Base-by-base conservation (phyloP, 2,888 invertebrate species). In the Elmis aenea region DNA sequence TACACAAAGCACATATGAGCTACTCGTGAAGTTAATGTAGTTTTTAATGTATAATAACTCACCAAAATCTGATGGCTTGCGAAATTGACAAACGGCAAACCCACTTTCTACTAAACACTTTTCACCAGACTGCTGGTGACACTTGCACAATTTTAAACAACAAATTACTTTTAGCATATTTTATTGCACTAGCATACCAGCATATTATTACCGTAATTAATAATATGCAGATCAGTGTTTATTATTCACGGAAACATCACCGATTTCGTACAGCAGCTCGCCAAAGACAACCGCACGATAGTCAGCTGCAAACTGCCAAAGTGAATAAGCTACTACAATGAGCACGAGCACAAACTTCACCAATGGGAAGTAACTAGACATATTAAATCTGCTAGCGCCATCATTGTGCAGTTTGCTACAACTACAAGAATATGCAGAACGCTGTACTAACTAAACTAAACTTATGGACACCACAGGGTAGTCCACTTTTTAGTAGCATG, bases 91-190 rank as follows among this genome's bases (percentile, higher is more conserved):
- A 59, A 56, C 52, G 54, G 56, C 59, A 59, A 65, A 63, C 58
- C 63, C 63, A 65, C 65, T 65, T 66, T 65, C 64, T 66, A 64
- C 50, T 53, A 55, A 55, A 56, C 64, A 65, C 62, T 64, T 62
- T 64, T 61, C 63, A 52, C 50, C 51, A 61, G 56, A 44, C 48
- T 50, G 55, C 55, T 56, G 57, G 55, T 45, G 43, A 57, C 62
- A 63, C 62, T 59, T 59, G 54, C 61, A 63, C 61, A 60, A 62
- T 60, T 61, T 59, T 42, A 57, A 47, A 57, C 61, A 61, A 60
- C 57, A 52, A 55, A 60, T 55, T 55, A 48, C 54, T 53, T 55
- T 44, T 56, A 52, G 59, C 61, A 61, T 62, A 55, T 57, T 59
- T 58, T 53, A 51, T 39, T 48, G 45, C 62, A 60, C 59, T 53